Base-by-base conservation (phyloP, 2,888 invertebrate genomes). In the Cephus sareptanus region DNA sequence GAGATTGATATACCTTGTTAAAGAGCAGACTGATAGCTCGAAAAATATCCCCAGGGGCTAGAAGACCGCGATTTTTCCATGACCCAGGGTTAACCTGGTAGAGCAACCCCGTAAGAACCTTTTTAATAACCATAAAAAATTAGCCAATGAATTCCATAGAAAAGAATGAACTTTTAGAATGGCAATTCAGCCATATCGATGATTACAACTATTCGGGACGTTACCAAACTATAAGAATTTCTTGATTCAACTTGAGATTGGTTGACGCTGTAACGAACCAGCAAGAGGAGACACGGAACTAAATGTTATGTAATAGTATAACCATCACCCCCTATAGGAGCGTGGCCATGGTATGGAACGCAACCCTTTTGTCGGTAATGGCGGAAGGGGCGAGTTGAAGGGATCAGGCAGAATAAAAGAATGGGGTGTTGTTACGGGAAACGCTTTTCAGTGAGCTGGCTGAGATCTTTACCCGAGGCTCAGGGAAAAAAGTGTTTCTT, bases 1-100 rank as follows among this genome's bases (percentile, higher is more conserved):
- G 83, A 87, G 87, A 88, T 89, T 87, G 88, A 88, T 89, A 85
- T 83, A 84, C 83, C 84, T 87, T 84, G 85, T 86, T 87, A 85
- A 85, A 84, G 84, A 83, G 82, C 84, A 80, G 81, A 76, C 82
- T 83, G 86, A 86, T 85, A 85, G 79, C 80, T 81, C 79, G 79
- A 80, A 79, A 80, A 81, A 81, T 82, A 81, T 80, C 80, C 83
- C 79, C 81, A 78, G 78, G 79, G 82, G 79, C 69, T 74, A 56
- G 34, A 69, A 69, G 76, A 82, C 79, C 82, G 77, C 79, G 79
- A 85, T 86, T 85, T 86, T 86, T 85, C 82, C 79, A 70, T 34
- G 34, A 31, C 4, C 71, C 31, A 31, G 71, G 56, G 9, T 56
- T 56, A 56, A 56, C 56, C 56, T 56, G 15, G 56, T 6, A 9